Evolutionary conservation across 64 coral and sea anemone species (phyloP).

Genomic region (Montipora sp.): DNA sequence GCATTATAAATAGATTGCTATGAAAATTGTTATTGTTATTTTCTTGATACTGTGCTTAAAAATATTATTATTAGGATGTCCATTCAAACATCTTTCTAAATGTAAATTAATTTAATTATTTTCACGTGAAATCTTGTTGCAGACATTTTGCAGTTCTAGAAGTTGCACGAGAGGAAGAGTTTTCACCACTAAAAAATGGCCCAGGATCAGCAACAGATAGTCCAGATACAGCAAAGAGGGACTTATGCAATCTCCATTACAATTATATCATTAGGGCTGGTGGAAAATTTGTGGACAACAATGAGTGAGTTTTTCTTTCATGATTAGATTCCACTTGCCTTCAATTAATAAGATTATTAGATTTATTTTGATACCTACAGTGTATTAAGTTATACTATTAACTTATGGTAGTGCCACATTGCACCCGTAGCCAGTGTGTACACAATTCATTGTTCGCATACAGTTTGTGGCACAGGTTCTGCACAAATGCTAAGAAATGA

Average conservation of each 20-base stretch:
- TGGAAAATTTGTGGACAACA: constrained; percentile 61
- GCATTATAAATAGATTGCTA: no score
- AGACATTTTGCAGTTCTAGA: constrained; percentile 83
- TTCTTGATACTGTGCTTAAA: no score
- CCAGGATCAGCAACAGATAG: constrained; percentile 61
- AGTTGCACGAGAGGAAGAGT: constrained; percentile 71
- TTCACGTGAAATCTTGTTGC: neutral
- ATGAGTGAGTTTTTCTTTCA: constrained; percentile 24
- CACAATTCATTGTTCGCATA: no score
- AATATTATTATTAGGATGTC: no score
- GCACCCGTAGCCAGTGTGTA: no score
- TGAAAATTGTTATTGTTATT: no score
- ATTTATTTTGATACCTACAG: no score
- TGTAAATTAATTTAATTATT: neutral
- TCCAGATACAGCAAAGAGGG: constrained; percentile 55
- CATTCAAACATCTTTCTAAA: neutral
- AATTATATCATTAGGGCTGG: constrained; percentile 69
- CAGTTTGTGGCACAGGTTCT: no score
- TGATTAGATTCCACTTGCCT: neutral
- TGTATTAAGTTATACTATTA: no score
- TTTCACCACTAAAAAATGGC: constrained; percentile 76
- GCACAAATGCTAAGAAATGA: no score
- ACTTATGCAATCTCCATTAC: constrained; percentile 57
- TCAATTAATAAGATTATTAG: neutral
- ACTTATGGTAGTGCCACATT: no score